Conservation (phyloP, 2,888 invertebrate genomes). For the Boloria euphrosyne region DNA sequence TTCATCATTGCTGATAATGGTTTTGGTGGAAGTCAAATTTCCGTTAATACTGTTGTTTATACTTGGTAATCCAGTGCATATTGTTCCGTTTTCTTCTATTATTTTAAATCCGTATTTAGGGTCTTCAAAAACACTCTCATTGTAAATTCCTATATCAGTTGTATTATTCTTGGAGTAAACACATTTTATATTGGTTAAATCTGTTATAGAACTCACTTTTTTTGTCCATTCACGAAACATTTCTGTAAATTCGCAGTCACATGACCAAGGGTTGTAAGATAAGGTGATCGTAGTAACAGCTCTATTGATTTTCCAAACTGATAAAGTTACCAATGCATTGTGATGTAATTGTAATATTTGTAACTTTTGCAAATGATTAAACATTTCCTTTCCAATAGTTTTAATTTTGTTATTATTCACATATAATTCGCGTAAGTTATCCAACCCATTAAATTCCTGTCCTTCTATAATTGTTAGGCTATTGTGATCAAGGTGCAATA, state of each 20-base stretch:
- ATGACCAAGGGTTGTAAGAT: slow-evolving; percentile 90
- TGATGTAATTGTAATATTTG: slow-evolving; percentile 86
- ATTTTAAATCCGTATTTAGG: slow-evolving; percentile 84
- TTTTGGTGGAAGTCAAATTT: slow-evolving; percentile 87
- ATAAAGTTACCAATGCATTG: slow-evolving; percentile 86
- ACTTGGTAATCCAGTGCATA: slow-evolving; percentile 85
- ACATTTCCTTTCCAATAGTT: slow-evolving; percentile 87
- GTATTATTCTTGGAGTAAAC: slow-evolving; percentile 82
- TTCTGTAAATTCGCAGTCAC: slow-evolving; percentile 90
- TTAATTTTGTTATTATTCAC: slow-evolving; percentile 88
- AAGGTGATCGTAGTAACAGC: slow-evolving; percentile 85
- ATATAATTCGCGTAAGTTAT: slow-evolving; percentile 86
- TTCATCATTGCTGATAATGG: slow-evolving; percentile 86
- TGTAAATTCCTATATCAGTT: slow-evolving; percentile 80
- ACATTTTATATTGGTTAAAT: slow-evolving; percentile 85
- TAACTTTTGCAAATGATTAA: slow-evolving; percentile 85
- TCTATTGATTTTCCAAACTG: slow-evolving; percentile 87
- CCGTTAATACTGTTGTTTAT: slow-evolving; percentile 87
- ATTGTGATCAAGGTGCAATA: slow-evolving; percentile 89
- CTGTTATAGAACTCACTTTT: slow-evolving; percentile 85
- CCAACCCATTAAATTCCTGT: slow-evolving; percentile 90
- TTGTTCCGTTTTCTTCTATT: slow-evolving; percentile 82
- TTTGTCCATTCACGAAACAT: slow-evolving; percentile 89
- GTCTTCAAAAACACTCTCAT: slow-evolving; percentile 82
- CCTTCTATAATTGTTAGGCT: slow-evolving; percentile 86